Percentiles rank a stretch among this genome's conserved stretches.
Conservation (phyloP, 2,888 invertebrate species). For the Xestia xanthographa region DNA sequence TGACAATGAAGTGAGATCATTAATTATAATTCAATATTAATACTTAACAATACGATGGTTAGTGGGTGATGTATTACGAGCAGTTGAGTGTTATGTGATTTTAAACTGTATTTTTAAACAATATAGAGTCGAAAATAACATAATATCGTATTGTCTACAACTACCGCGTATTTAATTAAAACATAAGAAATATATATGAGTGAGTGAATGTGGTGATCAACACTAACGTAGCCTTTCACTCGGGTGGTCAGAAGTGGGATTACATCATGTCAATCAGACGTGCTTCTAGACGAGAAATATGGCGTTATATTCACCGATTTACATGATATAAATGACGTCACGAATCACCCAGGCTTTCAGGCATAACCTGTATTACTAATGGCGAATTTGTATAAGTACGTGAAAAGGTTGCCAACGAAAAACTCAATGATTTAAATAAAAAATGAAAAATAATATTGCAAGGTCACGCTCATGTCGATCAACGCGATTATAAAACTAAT, state of each 20-base stretch:
- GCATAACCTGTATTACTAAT: constrained; percentile 34
- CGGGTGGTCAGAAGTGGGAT: constrained; percentile 7
- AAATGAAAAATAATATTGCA: constrained; percentile 28
- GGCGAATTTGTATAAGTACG: constrained; percentile 42
- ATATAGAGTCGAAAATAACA: constrained; percentile 67
- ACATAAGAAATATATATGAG: constrained; percentile 54
- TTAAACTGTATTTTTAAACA: constrained; percentile 58
- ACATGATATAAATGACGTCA: constrained; percentile 17
- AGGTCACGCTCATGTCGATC: constrained; percentile 62
- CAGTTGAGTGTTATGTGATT: constrained; percentile 66
- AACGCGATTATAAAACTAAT: constrained; percentile 62
- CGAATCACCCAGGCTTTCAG: constrained; percentile 15
- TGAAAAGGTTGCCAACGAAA: constrained; percentile 49
- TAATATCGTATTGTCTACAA: constrained; percentile 62
- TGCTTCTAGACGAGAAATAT: constrained; percentile 57
- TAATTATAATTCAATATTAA: constrained; percentile 87
- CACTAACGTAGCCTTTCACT: constrained; percentile 48
- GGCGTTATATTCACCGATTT: constrained; percentile 51
- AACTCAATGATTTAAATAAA: constrained; percentile 14
- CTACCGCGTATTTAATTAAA: constrained; percentile 57
- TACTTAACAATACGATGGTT: constrained; percentile 87
- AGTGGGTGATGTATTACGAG: constrained; percentile 76
- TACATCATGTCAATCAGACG: constrained; percentile 31
- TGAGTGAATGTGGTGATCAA: constrained; percentile 63
- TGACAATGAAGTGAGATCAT: constrained; percentile 90